Percentiles rank a stretch among this genome's conserved stretches.
Evolutionary conservation across 2,888 invertebrate genomes (phyloP).

Genomic region (Calliopum simillimum): DNA sequence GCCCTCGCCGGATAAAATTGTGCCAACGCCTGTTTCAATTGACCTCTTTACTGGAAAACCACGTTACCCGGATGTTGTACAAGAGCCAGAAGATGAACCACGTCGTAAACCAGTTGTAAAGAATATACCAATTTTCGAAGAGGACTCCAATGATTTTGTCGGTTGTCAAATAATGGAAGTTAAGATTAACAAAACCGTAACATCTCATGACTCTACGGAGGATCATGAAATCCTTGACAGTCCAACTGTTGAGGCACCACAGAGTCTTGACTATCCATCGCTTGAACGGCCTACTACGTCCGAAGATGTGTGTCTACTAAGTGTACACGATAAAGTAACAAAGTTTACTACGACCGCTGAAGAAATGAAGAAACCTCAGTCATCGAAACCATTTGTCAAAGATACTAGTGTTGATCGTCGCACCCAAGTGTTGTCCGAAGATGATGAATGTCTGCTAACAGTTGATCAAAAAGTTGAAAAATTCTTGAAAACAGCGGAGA

Average conservation of each 20-base stretch:
- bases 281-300: conserved; percentile 68
- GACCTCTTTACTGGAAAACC: conserved; percentile 70
- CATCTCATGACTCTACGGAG: conserved; percentile 48
- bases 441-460: conserved; percentile 72
- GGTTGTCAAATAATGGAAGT: conserved; percentile 71
- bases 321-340: conserved; percentile 77
- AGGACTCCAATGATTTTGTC: conserved; percentile 67
- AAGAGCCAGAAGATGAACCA: conserved; percentile 78
- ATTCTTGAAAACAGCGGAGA: conserved; percentile 74
- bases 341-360: conserved; percentile 74
- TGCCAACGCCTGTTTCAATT: conserved; percentile 75
- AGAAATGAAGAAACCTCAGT: conserved; percentile 65
- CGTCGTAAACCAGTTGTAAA: conserved; percentile 66
- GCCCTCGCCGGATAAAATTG: conserved; percentile 79
- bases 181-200: conserved; percentile 65
- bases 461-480: conserved; percentile 76
- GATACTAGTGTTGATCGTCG: conserved; percentile 52
- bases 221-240: conserved; percentile 53
- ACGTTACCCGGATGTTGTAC: conserved; percentile 79
- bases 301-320: conserved; percentile 74
- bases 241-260: conserved; percentile 69
- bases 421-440: conserved; percentile 58
- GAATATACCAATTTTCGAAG: conserved; percentile 71
- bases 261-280: conserved; percentile 65
- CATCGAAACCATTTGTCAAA: conserved; percentile 60